Conservation (phyloP, 2,888 invertebrate species). For the Iphiclides podalirius region DNA sequence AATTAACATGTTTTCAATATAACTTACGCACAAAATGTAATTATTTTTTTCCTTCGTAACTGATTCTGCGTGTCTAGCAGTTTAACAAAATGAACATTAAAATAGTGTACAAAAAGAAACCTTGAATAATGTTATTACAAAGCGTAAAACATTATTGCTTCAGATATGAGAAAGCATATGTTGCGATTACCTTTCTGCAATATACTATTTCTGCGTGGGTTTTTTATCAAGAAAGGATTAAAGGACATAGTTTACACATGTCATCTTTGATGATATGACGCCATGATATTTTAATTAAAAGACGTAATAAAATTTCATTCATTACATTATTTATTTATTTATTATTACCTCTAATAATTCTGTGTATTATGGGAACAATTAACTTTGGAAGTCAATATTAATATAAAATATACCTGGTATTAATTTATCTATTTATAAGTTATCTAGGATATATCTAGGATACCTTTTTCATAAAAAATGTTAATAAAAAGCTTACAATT, state of each 20-base stretch:
- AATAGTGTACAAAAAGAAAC: not conserved
- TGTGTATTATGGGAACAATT: not conserved
- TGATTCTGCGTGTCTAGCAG: too few relatives aligned
- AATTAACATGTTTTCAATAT: too few relatives aligned
- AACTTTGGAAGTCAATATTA: not conserved
- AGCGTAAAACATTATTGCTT: constrained; percentile 12
- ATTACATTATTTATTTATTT: not conserved
- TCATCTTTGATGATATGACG: constrained; percentile 1
- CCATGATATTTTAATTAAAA: not conserved
- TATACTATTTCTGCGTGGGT: constrained; percentile 16
- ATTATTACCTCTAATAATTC: not conserved
- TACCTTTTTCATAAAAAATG: too few relatives aligned
- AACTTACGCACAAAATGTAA: too few relatives aligned
- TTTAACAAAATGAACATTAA: too few relatives aligned
- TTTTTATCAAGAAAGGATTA: constrained; percentile 16
- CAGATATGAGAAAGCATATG: constrained; percentile 13
- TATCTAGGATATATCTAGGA: too few relatives aligned
- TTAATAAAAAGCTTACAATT: too few relatives aligned
- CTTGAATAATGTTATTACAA: constrained; percentile 12
- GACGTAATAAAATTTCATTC: not conserved
- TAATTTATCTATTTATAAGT: too few relatives aligned
- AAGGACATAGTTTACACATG: constrained; percentile 6
- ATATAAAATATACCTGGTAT: not conserved
- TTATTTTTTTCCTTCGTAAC: too few relatives aligned
- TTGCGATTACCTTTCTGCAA: constrained; percentile 17